Conservation (phyloP, 1,140 invertebrate species). For the roundworm (Caenorhabditis elegans) region DNA sequence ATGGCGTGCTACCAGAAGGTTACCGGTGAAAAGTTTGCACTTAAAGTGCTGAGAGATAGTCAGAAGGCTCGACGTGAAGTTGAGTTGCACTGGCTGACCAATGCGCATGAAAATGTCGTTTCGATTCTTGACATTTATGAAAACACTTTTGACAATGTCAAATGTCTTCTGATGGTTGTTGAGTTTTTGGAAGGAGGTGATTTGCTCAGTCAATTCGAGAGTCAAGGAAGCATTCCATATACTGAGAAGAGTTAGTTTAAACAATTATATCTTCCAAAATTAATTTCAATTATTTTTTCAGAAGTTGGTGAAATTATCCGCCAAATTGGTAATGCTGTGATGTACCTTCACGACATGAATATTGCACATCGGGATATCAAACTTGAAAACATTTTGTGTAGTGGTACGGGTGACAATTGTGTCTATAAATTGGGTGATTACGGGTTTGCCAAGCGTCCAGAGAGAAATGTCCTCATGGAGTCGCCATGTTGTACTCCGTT, state of each 20-base stretch:
- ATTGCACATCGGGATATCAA: constrained; percentile 97
- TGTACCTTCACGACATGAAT: constrained; percentile 88
- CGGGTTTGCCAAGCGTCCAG: constrained; percentile 94
- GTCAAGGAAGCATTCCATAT: constrained; percentile 58
- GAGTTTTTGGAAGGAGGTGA: constrained; percentile 98
- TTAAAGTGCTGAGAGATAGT: constrained; percentile 88
- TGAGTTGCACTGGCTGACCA: constrained; percentile 87
- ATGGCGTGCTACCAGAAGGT: constrained; percentile 74
- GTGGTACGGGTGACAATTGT: constrained; percentile 70
- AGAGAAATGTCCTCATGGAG: constrained; percentile 79
- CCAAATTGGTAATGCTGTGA: constrained; percentile 92
- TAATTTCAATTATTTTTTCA: constrained; percentile 65
- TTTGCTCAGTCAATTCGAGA: constrained; percentile 74
- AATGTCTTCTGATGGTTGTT: constrained; percentile 92
- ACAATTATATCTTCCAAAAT: background rate
- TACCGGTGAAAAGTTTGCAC: constrained; percentile 78
- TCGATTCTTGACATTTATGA: constrained; percentile 92
- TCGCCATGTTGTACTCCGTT: constrained; percentile 98
- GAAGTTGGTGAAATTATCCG: constrained; percentile 89
- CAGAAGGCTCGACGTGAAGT: constrained; percentile 89
- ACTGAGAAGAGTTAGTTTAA: constrained; percentile 54
- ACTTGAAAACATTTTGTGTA: constrained; percentile 82
- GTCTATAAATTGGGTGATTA: constrained; percentile 95
- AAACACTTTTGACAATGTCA: constrained; percentile 84
- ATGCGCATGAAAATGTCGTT: constrained; percentile 85